Evolutionary conservation across 2,888 invertebrate genomes (phyloP).

Genomic region (Acleris emargana): DNA sequence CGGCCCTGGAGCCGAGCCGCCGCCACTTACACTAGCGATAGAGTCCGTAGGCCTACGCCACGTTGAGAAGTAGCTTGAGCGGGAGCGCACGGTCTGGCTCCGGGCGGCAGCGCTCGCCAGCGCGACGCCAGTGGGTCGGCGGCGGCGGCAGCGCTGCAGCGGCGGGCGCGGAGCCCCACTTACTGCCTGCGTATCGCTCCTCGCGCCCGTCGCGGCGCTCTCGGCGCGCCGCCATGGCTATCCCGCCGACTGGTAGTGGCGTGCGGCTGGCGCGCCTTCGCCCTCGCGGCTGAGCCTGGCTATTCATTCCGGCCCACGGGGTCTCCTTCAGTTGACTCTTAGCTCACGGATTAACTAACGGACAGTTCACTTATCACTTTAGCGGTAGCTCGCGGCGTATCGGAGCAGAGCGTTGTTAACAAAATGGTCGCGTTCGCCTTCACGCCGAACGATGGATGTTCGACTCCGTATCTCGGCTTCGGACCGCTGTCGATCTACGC

Average conservation of each 20-base stretch:
- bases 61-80: conserved; percentile 86
- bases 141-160: conserved; percentile 91
- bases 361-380: conserved; percentile 65
- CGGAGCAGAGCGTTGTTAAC: conserved; percentile 64
- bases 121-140: conserved; percentile 89
- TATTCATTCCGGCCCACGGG: conserved; percentile 55
- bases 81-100: conserved; percentile 84
- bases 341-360: conserved; percentile 45
- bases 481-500: conserved; percentile 75
- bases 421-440: conserved; percentile 71
- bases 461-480: conserved; percentile 67
- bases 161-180: conserved; percentile 92
- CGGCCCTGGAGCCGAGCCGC: conserved; percentile 40
- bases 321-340: conserved; percentile 43
- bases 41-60: conserved; percentile 73
- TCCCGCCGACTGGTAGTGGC: conserved; percentile 51
- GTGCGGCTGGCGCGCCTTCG: conserved; percentile 58
- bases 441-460: conserved; percentile 53
- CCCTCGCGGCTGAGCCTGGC: conserved; percentile 55
- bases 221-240: conserved; percentile 44
- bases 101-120: conserved; percentile 72
- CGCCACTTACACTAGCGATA: conserved; percentile 66
- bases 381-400: conserved; percentile 55
- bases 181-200: conserved; percentile 87
- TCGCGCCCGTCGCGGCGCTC: conserved; percentile 50